Evolutionary conservation across 2,113 vertebrate genomes (phyloP).

Genomic region (Redunca redunca): DNA sequence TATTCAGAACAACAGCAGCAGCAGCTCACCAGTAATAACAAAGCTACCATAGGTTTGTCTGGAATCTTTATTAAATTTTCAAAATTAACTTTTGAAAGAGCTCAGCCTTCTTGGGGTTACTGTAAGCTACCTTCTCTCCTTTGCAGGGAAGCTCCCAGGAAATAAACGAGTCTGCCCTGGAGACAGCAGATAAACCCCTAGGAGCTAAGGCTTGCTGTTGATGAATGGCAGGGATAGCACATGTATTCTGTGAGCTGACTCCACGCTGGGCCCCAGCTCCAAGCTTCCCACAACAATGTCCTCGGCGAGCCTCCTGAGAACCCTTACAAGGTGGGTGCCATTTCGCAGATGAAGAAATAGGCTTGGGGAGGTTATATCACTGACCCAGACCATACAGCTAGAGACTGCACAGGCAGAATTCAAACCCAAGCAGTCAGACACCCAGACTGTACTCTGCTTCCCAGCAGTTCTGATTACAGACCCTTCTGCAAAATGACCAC

Average conservation of each 20-base stretch:
- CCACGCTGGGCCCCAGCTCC: not conserved
- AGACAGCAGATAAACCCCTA: not conserved
- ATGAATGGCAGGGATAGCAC: not conserved
- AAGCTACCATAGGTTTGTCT: not conserved
- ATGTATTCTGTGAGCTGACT: not conserved
- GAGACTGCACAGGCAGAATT: not conserved
- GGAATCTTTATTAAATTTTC: not conserved
- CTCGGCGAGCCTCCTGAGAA: not conserved
- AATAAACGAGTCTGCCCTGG: not conserved
- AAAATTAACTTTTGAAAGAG: not conserved
- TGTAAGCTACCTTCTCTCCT: not conserved
- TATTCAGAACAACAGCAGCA: slow-evolving; percentile 26
- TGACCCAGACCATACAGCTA: not conserved
- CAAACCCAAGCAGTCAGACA: not conserved
- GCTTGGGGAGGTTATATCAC: not conserved
- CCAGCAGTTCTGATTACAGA: not conserved
- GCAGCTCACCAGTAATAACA: not conserved
- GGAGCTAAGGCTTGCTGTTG: no score
- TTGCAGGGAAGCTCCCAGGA: not conserved
- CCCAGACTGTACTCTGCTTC: not conserved
- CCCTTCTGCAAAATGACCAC: not conserved
- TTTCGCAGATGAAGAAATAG: not conserved
- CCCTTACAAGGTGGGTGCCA: not conserved
- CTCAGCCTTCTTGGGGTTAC: not conserved
- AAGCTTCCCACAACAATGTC: not conserved